Conservation (phyloP, 1,140 invertebrate genomes). For the Hirudo medicinalis region DNA sequence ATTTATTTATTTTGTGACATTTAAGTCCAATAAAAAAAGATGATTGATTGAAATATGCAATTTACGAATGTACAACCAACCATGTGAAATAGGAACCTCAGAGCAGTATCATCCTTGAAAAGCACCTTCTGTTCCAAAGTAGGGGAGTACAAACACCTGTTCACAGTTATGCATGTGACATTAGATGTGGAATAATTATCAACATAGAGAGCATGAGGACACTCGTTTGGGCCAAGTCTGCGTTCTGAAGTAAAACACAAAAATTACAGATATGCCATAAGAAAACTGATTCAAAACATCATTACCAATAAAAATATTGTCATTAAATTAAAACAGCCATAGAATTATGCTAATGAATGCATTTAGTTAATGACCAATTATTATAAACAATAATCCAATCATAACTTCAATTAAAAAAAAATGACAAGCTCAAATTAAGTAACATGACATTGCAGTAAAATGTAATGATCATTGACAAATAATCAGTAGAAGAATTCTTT, state of each 20-base stretch:
- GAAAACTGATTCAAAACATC: neutral
- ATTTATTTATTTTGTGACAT: too few relatives aligned
- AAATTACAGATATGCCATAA: too few relatives aligned
- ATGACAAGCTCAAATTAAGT: neutral
- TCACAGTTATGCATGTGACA: conserved; percentile 72
- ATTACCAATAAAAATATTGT: neutral
- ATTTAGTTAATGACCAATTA: neutral
- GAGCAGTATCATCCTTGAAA: neutral
- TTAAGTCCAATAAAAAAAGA: too few relatives aligned
- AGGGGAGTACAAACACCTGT: conserved; percentile 67
- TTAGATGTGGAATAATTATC: conserved; percentile 98
- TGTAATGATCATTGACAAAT: neutral
- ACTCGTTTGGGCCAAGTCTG: conserved; percentile 80
- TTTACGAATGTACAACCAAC: neutral
- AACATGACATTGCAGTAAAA: neutral
- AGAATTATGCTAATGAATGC: conserved; percentile 7
- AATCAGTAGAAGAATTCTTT: neutral
- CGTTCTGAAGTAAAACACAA: conserved; percentile 54
- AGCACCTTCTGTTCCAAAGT: neutral
- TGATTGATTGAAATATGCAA: neutral
- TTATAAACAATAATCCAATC: neutral
- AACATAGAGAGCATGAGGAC: conserved; percentile 92
- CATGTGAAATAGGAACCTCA: neutral
- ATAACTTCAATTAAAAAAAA: neutral
- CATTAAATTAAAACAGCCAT: neutral